Evolutionary conservation across 2,113 vertebrate species (phyloP).

Genomic region (Myrmecobius fasciatus): DNA sequence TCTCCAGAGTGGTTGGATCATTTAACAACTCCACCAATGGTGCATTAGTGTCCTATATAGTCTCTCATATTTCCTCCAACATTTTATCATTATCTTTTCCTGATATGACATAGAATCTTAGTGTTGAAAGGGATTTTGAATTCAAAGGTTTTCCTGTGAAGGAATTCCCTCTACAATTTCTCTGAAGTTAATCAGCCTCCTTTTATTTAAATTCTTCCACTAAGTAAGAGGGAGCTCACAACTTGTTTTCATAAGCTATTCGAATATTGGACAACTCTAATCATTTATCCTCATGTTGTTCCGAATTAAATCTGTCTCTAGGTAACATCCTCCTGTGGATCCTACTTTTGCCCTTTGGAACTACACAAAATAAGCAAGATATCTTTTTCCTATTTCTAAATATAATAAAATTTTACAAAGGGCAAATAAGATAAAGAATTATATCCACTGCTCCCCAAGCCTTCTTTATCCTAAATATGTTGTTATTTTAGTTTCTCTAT

Average conservation of each 20-base stretch:
- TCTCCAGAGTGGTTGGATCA: too few relatives aligned
- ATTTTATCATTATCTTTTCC: too few relatives aligned
- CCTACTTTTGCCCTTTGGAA: not conserved
- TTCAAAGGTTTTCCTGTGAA: not conserved
- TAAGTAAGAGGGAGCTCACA: not conserved
- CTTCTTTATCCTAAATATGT: not conserved
- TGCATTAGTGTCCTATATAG: too few relatives aligned
- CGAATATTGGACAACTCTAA: not conserved
- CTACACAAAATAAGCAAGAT: not conserved
- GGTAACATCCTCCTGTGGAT: not conserved
- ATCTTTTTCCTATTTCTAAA: not conserved
- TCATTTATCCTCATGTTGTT: not conserved
- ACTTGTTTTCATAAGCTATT: not conserved
- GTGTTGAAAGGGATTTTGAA: not conserved
- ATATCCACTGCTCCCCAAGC: not conserved
- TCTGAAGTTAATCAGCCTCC: not conserved
- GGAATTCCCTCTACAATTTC: not conserved
- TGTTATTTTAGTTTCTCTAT: not conserved
- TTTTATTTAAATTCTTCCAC: not conserved
- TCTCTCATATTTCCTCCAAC: too few relatives aligned
- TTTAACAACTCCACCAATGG: too few relatives aligned
- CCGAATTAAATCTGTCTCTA: not conserved
- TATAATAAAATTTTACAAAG: not conserved
- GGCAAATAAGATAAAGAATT: not conserved
- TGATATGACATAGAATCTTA: not conserved